phyloP scores from a whole-genome alignment of 2,113 vertebrate species.

The Zapornia atra region DNA sequence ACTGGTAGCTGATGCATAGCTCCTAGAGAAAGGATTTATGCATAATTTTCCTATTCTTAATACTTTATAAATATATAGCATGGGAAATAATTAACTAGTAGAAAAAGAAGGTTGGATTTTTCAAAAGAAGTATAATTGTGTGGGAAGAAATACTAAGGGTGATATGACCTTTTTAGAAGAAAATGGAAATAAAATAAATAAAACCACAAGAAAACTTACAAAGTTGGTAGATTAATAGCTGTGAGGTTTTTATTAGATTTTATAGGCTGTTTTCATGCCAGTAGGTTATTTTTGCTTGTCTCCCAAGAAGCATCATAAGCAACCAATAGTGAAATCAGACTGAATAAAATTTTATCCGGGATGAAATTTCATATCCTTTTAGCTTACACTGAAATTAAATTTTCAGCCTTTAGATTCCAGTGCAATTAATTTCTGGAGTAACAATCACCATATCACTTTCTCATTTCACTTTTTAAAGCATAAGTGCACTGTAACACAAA shows the following conservation, averaged over 20 bases:
- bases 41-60: neutral
- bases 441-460: neutral
- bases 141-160: neutral
- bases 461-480: neutral
- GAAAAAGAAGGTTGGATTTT: neutral
- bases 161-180: neutral
- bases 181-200: neutral
- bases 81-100: neutral
- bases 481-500: neutral
- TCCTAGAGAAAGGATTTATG: neutral
- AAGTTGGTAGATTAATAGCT: neutral
- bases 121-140: neutral
- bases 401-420: neutral
- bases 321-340: neutral
- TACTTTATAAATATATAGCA: neutral
- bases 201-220: neutral
- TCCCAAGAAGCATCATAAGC: neutral
- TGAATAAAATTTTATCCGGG: neutral
- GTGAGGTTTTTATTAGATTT: neutral
- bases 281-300: neutral
- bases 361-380: neutral
- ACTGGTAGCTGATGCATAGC: neutral
- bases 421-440: neutral
- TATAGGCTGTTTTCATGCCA: neutral
- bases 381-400: neutral